These are phyloP conservation scores for Pan paniscus DNA, from an alignment of 2,113 vertebrate genomes.

Conservation along the genomic window DNA sequence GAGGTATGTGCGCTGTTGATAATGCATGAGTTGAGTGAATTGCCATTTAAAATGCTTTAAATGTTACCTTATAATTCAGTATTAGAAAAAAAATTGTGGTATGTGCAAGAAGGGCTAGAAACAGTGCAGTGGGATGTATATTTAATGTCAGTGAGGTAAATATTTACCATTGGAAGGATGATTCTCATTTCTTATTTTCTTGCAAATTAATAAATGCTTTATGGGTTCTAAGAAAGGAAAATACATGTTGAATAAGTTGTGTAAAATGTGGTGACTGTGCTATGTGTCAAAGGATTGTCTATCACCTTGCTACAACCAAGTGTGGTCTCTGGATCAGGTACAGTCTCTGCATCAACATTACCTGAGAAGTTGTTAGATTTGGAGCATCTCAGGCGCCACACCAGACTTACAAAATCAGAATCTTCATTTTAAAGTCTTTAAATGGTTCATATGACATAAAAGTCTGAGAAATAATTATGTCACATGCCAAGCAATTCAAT, in stretches of 20 bases:
- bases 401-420: neutral
- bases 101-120: neutral
- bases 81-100: neutral
- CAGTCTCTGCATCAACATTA: neutral
- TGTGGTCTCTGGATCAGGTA: neutral
- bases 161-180: neutral
- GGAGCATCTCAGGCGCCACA: neutral
- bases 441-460: neutral
- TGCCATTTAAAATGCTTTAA: slow-evolving; percentile 11
- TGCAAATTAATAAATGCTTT: slow-evolving; percentile 20
- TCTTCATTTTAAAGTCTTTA: neutral
- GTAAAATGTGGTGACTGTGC: neutral
- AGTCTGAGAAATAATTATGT: neutral
- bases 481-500: neutral
- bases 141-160: neutral
- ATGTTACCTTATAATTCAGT: neutral
- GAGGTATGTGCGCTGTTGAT: neutral
- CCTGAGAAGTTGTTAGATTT: neutral
- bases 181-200: neutral
- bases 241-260: neutral
- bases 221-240: neutral
- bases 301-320: neutral
- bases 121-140: neutral
- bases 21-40: neutral
- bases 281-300: neutral